phyloP scores from a whole-genome alignment of 64 coral and sea anemone species.

The Dendronephthya gigantea region DNA sequence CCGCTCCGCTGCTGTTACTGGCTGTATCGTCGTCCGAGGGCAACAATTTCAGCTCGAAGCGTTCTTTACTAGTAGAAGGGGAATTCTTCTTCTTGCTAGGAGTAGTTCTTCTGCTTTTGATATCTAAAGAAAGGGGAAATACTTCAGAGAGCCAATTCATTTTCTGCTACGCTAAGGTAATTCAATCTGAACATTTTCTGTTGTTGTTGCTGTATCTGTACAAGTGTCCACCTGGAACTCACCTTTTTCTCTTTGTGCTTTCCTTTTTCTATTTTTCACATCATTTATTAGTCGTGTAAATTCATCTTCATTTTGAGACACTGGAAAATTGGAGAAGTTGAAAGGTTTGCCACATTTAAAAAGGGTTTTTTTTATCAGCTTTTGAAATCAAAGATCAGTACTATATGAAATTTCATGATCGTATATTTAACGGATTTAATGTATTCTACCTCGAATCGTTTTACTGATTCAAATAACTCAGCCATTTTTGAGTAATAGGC shows the following conservation, averaged over 20 bases:
- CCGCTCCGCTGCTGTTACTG: neutral
- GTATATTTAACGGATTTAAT: no score
- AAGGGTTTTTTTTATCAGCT: neutral
- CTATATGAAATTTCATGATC: neutral
- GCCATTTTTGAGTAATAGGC: no score
- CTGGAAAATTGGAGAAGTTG: constrained; percentile 14
- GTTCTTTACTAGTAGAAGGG: neutral
- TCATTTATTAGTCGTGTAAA: constrained; percentile 62
- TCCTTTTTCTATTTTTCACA: constrained; percentile 36
- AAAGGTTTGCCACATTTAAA: neutral
- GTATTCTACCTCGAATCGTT: no score
- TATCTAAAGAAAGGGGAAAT: neutral
- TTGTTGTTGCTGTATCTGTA: no score
- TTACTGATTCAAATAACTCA: no score
- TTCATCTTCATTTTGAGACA: constrained; percentile 49
- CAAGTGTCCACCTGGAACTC: neutral
- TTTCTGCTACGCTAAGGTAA: no score
- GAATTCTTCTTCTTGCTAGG: neutral
- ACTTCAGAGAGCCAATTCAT: no score
- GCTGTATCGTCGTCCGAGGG: neutral
- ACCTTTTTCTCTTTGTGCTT: neutral
- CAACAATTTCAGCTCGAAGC: neutral
- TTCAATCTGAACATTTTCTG: no score
- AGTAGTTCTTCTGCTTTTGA: neutral
- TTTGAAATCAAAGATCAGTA: neutral